Evolutionary conservation across 2,797 vertebrate species (phyloP), one percentile per base, ranked within the genome.

Genomic region (Leptodactylus fallax): DNA sequence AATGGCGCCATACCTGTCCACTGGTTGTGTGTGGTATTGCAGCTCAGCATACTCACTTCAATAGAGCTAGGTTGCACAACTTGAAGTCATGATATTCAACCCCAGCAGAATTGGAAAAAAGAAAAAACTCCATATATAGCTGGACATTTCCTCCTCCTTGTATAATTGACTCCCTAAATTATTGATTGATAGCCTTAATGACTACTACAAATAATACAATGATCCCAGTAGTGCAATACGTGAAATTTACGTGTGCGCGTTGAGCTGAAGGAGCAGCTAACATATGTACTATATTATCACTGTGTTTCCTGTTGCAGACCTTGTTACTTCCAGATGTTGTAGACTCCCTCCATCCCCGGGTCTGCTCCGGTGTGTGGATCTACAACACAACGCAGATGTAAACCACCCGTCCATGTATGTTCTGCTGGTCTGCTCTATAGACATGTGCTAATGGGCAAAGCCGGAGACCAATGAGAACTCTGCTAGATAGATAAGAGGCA

Each of bases 261-360:
- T 16, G 49, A 65, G 58, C 79, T n/a, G 36, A 81, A 23, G 7
- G 19, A 63, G 79, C 51, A 84, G 55, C 49, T 25, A 85, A 77
- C 83, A 85, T 77, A 36, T 85, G 83, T 17, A 51, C 56, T 14
- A 25, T 63, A 85, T 85, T 85, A 85, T 61, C 72, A 16, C 58
- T 49, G 83, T 63, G 61, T 85, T 85, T 85, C 83, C 83, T 77
- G 72, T 49, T 63, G 72, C 72, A 77, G 83, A 63, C 45, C 72
- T 85, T 17, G 71, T 47, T 53, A 49, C 36, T 27, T 78, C 83
- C 83, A 85, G 83, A 85, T 85, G 83, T 85, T 61, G 16, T 84
- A n/a, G 47, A 55, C 21, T 69, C 19, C 51, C 67, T 55, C 63
- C 81, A 55, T 65, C 21, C 58, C 58, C 47, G 56, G 65, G 58